Conservation (phyloP, 2,888 invertebrate species). For the Dolichopus griseipennis region DNA sequence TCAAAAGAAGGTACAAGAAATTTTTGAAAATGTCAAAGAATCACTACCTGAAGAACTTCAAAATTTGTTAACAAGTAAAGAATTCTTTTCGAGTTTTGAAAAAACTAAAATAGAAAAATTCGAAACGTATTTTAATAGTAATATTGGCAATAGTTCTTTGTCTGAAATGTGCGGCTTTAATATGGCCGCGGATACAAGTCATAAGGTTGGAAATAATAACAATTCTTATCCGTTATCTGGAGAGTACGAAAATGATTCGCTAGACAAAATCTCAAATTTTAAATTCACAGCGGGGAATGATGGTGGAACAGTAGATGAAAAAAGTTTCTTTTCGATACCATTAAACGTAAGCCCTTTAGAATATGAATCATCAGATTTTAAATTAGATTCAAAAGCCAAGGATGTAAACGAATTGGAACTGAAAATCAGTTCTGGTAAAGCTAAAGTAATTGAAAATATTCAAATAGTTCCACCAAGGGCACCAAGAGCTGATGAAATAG, state of each 20-base stretch:
- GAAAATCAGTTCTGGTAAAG: neutral
- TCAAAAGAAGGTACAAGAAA: slow-evolving; percentile 63
- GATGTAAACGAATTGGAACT: neutral
- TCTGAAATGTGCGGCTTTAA: too few relatives aligned
- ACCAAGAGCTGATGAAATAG: too few relatives aligned
- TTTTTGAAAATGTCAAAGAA: neutral
- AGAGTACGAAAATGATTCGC: too few relatives aligned
- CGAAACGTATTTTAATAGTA: neutral
- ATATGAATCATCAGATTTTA: neutral
- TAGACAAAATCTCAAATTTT: too few relatives aligned
- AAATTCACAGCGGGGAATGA: too few relatives aligned
- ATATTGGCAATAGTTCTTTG: neutral
- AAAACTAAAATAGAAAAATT: neutral
- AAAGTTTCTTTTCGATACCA: too few relatives aligned
- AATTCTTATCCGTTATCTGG: neutral
- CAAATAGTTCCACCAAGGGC: neutral
- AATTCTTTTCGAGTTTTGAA: neutral
- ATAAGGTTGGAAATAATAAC: too few relatives aligned
- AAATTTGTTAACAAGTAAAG: neutral
- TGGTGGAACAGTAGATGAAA: too few relatives aligned
- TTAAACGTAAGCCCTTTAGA: too few relatives aligned
- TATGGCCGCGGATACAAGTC: too few relatives aligned
- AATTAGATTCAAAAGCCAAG: neutral
- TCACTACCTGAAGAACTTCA: neutral
- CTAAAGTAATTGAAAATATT: neutral